Conservation (phyloP, 35 echinoderm and acorn worm genomes). For the Eucidaris tribuloides region DNA sequence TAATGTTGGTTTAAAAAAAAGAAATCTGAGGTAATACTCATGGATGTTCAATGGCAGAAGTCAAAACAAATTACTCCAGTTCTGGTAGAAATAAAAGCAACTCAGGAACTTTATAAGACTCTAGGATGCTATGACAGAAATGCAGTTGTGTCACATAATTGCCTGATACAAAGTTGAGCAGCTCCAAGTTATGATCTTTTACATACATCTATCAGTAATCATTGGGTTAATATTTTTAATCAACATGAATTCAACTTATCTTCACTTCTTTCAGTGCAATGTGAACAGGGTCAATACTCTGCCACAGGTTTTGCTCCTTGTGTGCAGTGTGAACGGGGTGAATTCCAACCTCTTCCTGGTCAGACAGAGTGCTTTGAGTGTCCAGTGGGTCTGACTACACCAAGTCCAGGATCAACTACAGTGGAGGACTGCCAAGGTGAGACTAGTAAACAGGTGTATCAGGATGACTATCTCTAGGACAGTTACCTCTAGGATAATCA, state of each 20-base stretch:
- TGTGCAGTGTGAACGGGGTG: neutral
- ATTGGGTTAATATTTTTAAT: too few relatives aligned
- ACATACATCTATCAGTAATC: too few relatives aligned
- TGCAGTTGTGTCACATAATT: neutral
- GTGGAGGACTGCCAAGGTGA: neutral
- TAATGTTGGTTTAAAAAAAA: too few relatives aligned
- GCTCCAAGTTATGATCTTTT: neutral
- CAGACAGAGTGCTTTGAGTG: neutral
- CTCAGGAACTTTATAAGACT: too few relatives aligned
- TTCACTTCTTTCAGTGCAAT: neutral
- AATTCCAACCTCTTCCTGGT: neutral
- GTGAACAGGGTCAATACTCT: neutral
- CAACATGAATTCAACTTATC: too few relatives aligned
- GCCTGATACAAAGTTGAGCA: neutral
- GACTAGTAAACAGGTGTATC: neutral
- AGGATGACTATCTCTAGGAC: neutral
- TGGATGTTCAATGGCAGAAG: too few relatives aligned
- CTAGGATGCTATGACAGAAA: neutral
- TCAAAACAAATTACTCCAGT: too few relatives aligned
- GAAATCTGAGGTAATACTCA: too few relatives aligned
- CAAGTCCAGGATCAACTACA: neutral
- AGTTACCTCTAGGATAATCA: too few relatives aligned
- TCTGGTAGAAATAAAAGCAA: too few relatives aligned
- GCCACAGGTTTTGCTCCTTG: neutral
- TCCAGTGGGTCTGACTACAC: neutral